Evolutionary conservation across 2,888 invertebrate genomes (phyloP), one percentile per base, ranked within the genome.

Genomic region (Drosophila setosimentum): DNA sequence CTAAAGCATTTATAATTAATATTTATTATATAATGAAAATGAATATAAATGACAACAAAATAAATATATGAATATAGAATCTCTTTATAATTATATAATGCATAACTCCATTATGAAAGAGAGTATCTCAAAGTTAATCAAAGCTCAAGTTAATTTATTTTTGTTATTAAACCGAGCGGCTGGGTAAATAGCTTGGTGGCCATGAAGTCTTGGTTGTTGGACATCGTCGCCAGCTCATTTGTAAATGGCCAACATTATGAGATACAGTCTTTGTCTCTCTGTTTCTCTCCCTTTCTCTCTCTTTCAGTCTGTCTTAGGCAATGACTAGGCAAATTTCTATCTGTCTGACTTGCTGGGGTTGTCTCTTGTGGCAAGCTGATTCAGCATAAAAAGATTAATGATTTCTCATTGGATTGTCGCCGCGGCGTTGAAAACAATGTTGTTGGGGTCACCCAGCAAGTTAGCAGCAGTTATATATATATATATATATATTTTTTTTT

Each of bases 361-460:
- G 32, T 45, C 53, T 50, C n/a, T 48, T 60, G 21, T 54, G 50
- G 66, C 54, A 80, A 75, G 69, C 87, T 87, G 91, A 87, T 87
- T 87, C 87, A 87, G 87, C 87, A 76, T 57, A 74, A 91, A 80
- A 87, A 88, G 87, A 88, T 88, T 88, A 88, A 88, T 89, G 87
- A 85, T 87, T 87, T 71, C 76, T 58, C 78, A 82, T 78, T 64
- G 82, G 73, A 71, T 62, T 76, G 73, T 68, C 68, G 73, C 51
- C 66, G 54, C 45, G 57, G 50, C 55, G 70, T 51, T 71, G 50
- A 73, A 73, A 73, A 73, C 66, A 64, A 58, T 70, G 24, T 61
- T 57, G 35, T 68, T 62, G 69, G 58, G 58, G 58, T 58, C 42
- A 60, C 30, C 35, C 48, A 50, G 48, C 65, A 76, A 73, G 67